These are phyloP conservation scores for Eupithecia pulchellata DNA, from an alignment of 2,888 invertebrate species.

Conservation along the genomic window DNA sequence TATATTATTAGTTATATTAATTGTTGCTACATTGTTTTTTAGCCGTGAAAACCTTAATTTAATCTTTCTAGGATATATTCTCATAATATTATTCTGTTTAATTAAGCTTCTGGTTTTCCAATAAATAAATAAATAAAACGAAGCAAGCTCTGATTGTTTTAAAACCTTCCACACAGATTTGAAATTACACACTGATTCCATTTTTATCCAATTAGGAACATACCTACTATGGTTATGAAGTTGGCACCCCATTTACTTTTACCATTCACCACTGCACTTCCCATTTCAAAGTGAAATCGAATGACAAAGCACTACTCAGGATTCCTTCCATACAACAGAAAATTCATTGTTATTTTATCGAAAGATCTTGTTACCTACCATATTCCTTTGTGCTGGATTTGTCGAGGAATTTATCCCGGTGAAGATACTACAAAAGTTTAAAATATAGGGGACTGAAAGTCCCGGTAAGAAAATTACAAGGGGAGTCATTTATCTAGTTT, in stretches of 20 bases:
- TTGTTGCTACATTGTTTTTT: no score
- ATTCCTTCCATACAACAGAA: background rate
- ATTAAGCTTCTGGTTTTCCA: no score
- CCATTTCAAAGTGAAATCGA: background rate
- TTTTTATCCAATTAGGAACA: no score
- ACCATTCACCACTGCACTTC: constrained; percentile 1
- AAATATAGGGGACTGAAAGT: constrained; percentile 25
- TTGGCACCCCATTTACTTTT: no score
- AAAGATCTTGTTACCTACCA: constrained; percentile 5
- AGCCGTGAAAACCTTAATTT: no score
- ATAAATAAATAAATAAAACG: no score
- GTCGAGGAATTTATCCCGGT: constrained; percentile 31
- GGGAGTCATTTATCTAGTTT: constrained; percentile 46
- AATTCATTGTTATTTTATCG: constrained; percentile 11
- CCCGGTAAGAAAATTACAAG: constrained; percentile 38
- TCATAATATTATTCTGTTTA: no score
- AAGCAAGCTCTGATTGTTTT: background rate
- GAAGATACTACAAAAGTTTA: constrained; percentile 27
- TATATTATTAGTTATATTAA: no score
- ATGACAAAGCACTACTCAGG: background rate
- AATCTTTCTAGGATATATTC: no score
- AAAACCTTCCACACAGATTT: background rate
- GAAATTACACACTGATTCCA: background rate
- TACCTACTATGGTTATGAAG: no score
- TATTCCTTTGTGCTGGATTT: constrained; percentile 32